A percentile compares a stretch with the other conserved stretches of the same genome.
Evolutionary conservation across 2,888 invertebrate genomes (phyloP).

Genomic region (Oligia latruncula): DNA sequence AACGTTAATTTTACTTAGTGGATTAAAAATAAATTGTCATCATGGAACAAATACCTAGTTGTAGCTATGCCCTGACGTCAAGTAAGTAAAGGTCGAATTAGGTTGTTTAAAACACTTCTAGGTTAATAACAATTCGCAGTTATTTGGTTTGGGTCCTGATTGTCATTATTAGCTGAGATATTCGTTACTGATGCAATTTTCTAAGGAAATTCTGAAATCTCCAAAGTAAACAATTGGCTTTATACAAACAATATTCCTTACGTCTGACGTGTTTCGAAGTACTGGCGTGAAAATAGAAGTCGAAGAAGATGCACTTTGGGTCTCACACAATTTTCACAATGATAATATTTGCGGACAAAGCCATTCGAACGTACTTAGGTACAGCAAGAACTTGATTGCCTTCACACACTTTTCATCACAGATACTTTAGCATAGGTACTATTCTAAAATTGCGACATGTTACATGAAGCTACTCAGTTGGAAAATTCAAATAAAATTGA

Average conservation of each 20-base stretch:
- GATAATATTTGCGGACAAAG: neutral
- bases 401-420: slow-evolving; percentile 50
- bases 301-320: neutral
- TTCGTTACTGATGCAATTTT: neutral
- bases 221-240: neutral
- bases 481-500: neutral
- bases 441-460: slow-evolving; percentile 10
- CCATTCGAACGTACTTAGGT: neutral
- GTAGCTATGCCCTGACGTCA: neutral
- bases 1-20: slow-evolving; percentile 11
- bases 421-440: slow-evolving; percentile 1
- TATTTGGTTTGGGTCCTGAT: neutral
- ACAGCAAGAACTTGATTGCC: slow-evolving; percentile 34
- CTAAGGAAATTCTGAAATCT: neutral
- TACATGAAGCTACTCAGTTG: neutral
- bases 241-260: neutral
- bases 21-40: slow-evolving; percentile 19
- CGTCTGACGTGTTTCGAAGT: too few relatives aligned
- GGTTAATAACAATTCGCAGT: neutral
- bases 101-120: neutral
- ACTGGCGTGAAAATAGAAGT: neutral
- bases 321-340: neutral
- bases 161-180: neutral
- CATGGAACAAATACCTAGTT: slow-evolving; percentile 7
- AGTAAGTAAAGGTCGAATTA: neutral